Evolutionary conservation across 2,113 vertebrate species (phyloP).

Genomic region (Gobio gobio): DNA sequence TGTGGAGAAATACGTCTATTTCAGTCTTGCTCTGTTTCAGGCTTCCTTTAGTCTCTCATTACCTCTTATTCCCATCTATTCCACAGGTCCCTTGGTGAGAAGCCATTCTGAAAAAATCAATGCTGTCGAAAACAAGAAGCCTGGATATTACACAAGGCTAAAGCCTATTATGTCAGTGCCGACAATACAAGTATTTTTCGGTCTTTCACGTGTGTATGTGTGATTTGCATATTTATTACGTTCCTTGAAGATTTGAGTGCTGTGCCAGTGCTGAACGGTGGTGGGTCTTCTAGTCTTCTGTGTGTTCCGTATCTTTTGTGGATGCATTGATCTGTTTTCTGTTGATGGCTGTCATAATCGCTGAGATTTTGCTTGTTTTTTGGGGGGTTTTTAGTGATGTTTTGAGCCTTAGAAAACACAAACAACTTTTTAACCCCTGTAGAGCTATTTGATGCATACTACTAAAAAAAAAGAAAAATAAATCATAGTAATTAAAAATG

Average conservation of each 20-base stretch:
- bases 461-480: no score
- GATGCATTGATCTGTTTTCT: not conserved
- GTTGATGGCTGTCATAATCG: not conserved
- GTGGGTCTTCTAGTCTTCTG: not conserved
- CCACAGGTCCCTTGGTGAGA: conserved; percentile 9
- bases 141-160: conserved; percentile 25
- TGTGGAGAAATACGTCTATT: not conserved
- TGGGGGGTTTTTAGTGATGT: not conserved
- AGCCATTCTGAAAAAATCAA: conserved; percentile 23
- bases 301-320: not conserved
- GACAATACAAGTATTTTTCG: not conserved
- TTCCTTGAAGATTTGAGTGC: not conserved
- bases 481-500: no score
- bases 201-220: not conserved
- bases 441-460: no score
- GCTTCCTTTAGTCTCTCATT: conserved; percentile 1
- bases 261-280: not conserved
- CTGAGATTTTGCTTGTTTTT: not conserved
- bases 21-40: not conserved
- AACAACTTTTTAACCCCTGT: not conserved
- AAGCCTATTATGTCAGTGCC: conserved; percentile 13
- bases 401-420: not conserved
- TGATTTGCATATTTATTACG: conserved; percentile 7
- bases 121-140: conserved; percentile 19
- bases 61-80: not conserved